These are phyloP conservation scores for Coptodon bakossiorum DNA, from an alignment of 2,113 vertebrate species.

Conservation along the genomic window DNA sequence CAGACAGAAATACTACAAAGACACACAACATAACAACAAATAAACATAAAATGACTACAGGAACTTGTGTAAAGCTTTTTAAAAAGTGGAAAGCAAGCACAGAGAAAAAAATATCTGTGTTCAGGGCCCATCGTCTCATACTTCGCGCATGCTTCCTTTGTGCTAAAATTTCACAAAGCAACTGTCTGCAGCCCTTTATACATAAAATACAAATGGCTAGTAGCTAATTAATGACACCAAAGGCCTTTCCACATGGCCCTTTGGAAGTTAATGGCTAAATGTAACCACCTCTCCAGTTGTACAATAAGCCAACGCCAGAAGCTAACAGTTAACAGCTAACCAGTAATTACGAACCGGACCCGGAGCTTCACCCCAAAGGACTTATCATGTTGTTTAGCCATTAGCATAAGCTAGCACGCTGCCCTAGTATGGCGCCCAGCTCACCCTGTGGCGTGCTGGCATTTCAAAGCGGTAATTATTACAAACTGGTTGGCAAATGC, in stretches of 20 bases:
- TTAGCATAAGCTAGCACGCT: constrained; percentile 49
- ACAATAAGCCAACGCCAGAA: neutral
- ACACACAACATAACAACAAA: neutral
- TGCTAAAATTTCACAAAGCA: neutral
- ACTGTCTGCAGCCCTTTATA: neutral
- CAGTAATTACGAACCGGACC: constrained; percentile 9
- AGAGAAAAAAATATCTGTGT: neutral
- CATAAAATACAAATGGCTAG: neutral
- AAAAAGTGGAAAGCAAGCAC: neutral
- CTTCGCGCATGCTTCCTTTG: neutral
- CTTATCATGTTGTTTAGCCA: constrained; percentile 56
- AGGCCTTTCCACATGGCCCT: neutral
- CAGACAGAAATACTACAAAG: neutral
- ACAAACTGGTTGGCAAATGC: constrained; percentile 39
- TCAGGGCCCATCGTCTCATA: neutral
- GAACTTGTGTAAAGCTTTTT: neutral
- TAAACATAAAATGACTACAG: neutral
- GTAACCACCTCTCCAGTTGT: neutral
- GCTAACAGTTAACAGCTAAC: constrained; percentile 28
- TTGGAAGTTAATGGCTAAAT: constrained; percentile 1
- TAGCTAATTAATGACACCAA: neutral
- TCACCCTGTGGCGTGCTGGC: constrained; percentile 28
- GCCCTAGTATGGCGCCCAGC: constrained; percentile 1
- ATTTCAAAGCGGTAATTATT: constrained; percentile 61
- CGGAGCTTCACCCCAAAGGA: neutral